These are phyloP conservation scores for Zygaena filipendulae DNA, from an alignment of 2,888 invertebrate species.

Conservation along the genomic window DNA sequence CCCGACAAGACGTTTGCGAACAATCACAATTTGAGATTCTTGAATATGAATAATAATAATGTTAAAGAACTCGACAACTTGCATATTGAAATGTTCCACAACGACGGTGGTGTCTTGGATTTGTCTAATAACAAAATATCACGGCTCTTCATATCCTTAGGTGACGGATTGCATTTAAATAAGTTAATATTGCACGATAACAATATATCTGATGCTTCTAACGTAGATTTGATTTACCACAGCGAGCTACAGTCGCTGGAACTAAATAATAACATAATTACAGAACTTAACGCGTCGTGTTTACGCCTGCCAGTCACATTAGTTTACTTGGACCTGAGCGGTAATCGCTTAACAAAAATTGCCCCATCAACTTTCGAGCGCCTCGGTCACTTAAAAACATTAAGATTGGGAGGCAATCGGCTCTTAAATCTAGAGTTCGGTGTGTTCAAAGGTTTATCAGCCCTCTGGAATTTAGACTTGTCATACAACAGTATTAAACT, in stretches of 20 bases:
- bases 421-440: slow-evolving; percentile 37
- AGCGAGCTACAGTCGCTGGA: slow-evolving; percentile 31
- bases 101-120: slow-evolving; percentile 43
- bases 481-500: slow-evolving; percentile 29
- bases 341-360: slow-evolving; percentile 32
- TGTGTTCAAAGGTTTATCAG: slow-evolving; percentile 32
- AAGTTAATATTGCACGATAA: slow-evolving; percentile 36
- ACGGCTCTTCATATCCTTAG: slow-evolving; percentile 29
- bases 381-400: slow-evolving; percentile 27
- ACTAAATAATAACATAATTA: slow-evolving; percentile 37
- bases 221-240: slow-evolving; percentile 32
- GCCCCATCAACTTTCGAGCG: slow-evolving; percentile 36
- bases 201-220: slow-evolving; percentile 32
- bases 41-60: slow-evolving; percentile 43
- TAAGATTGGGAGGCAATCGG: slow-evolving; percentile 36
- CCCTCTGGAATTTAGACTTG: slow-evolving; percentile 27
- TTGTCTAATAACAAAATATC: slow-evolving; percentile 43
- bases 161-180: slow-evolving; percentile 33
- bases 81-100: slow-evolving; percentile 36
- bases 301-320: slow-evolving; percentile 34
- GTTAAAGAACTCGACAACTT: slow-evolving; percentile 30
- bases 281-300: slow-evolving; percentile 28
- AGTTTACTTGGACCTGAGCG: slow-evolving; percentile 32
- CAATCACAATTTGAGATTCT: slow-evolving; percentile 31
- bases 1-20: slow-evolving; percentile 34